Percentiles rank a stretch among this genome's conserved stretches.
phyloP scores from a whole-genome alignment of 2,797 vertebrate species.

The Falco biarmicus region DNA sequence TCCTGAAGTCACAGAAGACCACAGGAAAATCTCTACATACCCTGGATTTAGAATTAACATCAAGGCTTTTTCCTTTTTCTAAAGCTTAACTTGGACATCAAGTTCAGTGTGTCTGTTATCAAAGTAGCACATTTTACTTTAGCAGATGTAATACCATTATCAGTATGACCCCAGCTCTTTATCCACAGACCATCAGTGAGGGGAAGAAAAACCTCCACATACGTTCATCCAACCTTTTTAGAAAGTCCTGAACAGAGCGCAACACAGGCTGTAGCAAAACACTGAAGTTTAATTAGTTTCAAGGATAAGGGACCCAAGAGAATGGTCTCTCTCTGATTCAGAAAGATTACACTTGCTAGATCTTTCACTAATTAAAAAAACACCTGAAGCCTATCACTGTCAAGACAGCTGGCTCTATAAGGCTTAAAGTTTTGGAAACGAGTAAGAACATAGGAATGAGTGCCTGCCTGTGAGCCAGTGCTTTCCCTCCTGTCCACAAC shows the following conservation, averaged over 20 bases:
- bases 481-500: neutral
- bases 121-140: neutral
- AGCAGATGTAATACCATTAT: neutral
- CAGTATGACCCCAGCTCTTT: neutral
- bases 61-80: neutral
- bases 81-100: neutral
- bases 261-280: neutral
- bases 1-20: neutral
- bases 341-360: neutral
- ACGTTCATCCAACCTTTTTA: neutral
- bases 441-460: neutral
- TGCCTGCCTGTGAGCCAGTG: neutral
- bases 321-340: neutral
- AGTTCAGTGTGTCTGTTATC: neutral
- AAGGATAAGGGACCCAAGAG: neutral
- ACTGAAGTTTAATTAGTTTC: neutral
- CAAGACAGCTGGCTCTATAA: neutral
- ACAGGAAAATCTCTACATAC: neutral
- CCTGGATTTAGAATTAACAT: neutral
- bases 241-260: neutral
- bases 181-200: neutral
- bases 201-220: neutral
- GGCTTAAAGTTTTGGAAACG: neutral
- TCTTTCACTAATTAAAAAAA: neutral
- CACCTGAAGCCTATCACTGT: neutral